phyloP scores from a whole-genome alignment of 1,140 invertebrate species.

The Babylonia areolata region DNA sequence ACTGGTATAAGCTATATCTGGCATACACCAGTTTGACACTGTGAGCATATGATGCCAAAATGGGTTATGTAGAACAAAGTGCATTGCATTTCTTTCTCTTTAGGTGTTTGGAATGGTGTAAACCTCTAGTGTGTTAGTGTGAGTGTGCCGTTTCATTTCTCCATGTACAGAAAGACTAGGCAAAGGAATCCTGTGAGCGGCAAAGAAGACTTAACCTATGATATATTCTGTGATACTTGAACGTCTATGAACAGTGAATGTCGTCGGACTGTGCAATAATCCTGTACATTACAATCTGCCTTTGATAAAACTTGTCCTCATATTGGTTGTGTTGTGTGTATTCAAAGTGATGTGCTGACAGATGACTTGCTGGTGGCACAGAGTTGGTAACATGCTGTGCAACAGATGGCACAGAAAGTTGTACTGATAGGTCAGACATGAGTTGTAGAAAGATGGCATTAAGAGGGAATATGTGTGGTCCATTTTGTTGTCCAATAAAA shows the following conservation, averaged over 20 bases:
- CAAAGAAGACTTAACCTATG: not conserved
- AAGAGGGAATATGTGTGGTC: conserved; percentile 11
- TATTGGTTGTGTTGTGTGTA: conserved; percentile 30
- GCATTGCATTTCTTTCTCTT: not conserved
- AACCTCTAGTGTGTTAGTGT: not conserved
- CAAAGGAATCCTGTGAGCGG: not conserved
- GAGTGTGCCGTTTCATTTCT: not conserved
- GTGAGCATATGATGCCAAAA: no score
- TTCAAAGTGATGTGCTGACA: not conserved
- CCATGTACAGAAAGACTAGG: not conserved
- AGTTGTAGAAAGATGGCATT: not conserved
- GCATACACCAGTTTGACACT: no score
- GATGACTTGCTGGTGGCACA: not conserved
- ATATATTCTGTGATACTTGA: conserved; percentile 11
- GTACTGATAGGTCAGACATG: not conserved
- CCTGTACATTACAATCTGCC: conserved; percentile 9
- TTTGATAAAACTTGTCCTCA: conserved; percentile 23
- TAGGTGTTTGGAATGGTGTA: not conserved
- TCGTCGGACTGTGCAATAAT: conserved; percentile 22
- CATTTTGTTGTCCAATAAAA: conserved; percentile 23
- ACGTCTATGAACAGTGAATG: not conserved
- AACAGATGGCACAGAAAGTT: not conserved
- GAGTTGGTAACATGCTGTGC: not conserved
- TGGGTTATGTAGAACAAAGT: not conserved
- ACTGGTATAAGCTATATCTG: no score